These are phyloP conservation scores for Himalopsyche tibetana DNA, from an alignment of 2,888 invertebrate species.

Conservation along the genomic window DNA sequence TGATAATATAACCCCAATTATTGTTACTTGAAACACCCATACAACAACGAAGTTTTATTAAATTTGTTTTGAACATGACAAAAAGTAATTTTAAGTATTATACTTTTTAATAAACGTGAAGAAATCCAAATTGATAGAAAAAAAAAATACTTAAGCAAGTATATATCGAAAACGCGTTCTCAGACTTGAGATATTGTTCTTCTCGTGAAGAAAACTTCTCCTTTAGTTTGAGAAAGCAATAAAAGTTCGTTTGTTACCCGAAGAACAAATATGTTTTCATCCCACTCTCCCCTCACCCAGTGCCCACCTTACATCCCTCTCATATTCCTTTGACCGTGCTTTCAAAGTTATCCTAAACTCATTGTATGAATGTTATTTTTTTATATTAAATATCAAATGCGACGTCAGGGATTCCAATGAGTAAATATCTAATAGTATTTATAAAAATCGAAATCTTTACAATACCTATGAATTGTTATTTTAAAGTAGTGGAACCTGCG, in stretches of 20 bases:
- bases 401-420: not conserved
- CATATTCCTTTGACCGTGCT: conserved; percentile 47
- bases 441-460: too few species aligned
- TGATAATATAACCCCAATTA: too few species aligned
- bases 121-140: conserved; percentile 54
- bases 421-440: too few species aligned
- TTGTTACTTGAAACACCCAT: too few species aligned
- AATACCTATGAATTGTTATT: too few species aligned
- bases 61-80: too few species aligned
- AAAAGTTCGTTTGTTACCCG: conserved; percentile 65
- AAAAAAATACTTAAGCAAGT: conserved; percentile 51
- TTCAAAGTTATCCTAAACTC: conserved; percentile 51
- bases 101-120: not conserved
- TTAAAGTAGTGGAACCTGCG: too few species aligned
- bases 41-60: too few species aligned
- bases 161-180: conserved; percentile 49
- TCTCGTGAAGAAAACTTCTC: conserved; percentile 54
- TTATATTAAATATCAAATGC: conserved; percentile 54
- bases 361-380: conserved; percentile 58
- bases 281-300: conserved; percentile 44
- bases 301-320: conserved; percentile 47
- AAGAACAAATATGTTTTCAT: conserved; percentile 64
- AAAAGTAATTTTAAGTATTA: too few species aligned
- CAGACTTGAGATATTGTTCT: conserved; percentile 63
- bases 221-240: conserved; percentile 64